A percentile compares a stretch with the other conserved stretches of the same genome.
phyloP scores from a whole-genome alignment of 2,797 vertebrate species.

The Tenualosa thibaudeaui region DNA sequence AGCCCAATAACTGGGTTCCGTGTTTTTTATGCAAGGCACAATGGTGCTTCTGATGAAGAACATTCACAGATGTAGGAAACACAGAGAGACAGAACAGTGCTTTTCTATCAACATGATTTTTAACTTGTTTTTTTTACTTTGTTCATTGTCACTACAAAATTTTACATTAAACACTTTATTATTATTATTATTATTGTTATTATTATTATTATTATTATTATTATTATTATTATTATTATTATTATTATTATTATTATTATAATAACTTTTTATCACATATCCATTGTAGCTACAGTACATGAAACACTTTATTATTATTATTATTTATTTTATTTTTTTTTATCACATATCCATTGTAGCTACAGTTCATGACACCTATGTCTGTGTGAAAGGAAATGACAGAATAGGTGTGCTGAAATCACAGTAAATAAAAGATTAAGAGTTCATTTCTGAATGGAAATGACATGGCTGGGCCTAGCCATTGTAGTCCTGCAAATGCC shows the following conservation, averaged over 20 bases:
- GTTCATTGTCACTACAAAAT: neutral
- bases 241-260: too few species aligned
- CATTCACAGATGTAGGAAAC: neutral
- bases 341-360: neutral
- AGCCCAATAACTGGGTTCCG: slow-evolving; percentile 36
- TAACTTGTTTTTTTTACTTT: neutral
- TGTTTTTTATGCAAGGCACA: slow-evolving; percentile 29
- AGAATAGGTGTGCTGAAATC: neutral
- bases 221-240: too few species aligned
- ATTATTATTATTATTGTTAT: too few species aligned
- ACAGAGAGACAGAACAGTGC: too few species aligned
- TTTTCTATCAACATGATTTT: neutral
- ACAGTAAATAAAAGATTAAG: neutral
- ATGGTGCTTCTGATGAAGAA: slow-evolving; percentile 29
- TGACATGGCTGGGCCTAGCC: neutral
- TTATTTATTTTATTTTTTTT: neutral
- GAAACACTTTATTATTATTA: too few species aligned
- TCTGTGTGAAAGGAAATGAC: neutral
- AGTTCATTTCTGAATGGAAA: neutral
- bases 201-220: too few species aligned
- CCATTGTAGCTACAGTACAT: too few species aligned
- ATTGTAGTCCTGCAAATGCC: neutral
- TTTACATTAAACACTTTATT: neutral
- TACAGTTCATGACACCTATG: too few species aligned
- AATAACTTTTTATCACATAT: too few species aligned